Evolutionary conservation across 1,140 invertebrate genomes (phyloP).

Genomic region (Drosophila cardini): DNA sequence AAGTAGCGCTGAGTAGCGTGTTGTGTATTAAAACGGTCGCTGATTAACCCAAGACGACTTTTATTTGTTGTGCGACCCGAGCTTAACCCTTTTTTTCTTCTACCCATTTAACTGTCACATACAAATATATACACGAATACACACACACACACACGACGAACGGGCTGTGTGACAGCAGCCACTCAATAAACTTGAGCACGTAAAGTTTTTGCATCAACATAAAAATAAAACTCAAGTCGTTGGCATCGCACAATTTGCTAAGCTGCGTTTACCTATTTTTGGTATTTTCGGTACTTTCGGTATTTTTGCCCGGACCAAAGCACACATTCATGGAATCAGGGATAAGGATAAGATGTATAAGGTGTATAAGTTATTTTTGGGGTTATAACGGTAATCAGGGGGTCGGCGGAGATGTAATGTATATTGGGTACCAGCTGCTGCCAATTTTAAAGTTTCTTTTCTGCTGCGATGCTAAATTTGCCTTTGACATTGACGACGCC

Average conservation of each 20-base stretch:
- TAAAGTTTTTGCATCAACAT: constrained; percentile 68
- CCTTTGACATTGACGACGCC: constrained; percentile 42
- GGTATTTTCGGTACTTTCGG: constrained; percentile 23
- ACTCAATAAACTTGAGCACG: constrained; percentile 65
- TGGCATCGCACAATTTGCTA: constrained; percentile 60
- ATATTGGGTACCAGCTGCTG: constrained; percentile 29
- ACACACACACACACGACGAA: constrained; percentile 7
- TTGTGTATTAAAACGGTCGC: constrained; percentile 34
- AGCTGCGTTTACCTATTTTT: constrained; percentile 57
- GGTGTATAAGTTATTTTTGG: neutral
- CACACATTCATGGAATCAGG: constrained; percentile 2
- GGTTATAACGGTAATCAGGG: neutral
- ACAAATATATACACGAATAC: constrained; percentile 4
- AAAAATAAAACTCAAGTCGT: constrained; percentile 68
- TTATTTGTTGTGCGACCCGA: constrained; percentile 28
- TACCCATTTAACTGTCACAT: constrained; percentile 38
- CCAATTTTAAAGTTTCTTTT: constrained; percentile 43
- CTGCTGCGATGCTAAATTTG: constrained; percentile 26
- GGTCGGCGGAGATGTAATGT: neutral
- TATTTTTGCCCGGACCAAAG: constrained; percentile 17
- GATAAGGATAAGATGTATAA: constrained; percentile 16
- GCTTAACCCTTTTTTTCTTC: constrained; percentile 27
- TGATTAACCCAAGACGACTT: constrained; percentile 41
- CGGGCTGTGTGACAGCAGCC: constrained; percentile 35
- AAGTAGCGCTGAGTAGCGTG: constrained; percentile 17